Conservation (phyloP, 2,888 invertebrate genomes). For the Volucella bombylans region DNA sequence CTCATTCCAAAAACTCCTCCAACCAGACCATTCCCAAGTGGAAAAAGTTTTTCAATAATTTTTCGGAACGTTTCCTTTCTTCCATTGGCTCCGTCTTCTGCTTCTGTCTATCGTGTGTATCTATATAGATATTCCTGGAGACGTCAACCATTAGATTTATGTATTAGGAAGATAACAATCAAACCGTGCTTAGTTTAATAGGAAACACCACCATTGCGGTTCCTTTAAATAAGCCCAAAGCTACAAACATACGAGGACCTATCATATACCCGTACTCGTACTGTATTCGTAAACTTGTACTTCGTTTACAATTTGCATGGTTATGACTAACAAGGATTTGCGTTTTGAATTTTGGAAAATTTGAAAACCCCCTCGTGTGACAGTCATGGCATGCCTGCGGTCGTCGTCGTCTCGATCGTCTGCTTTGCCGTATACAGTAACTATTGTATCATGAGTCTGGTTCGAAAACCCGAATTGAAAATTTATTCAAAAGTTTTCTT, state of each 20-base stretch:
- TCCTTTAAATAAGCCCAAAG: conserved; percentile 9
- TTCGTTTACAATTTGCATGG: neutral
- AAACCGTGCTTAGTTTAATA: conserved; percentile 23
- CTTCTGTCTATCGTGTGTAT: no score
- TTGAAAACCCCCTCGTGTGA: neutral
- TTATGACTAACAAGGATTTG: conserved; percentile 16
- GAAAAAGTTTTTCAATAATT: conserved; percentile 51
- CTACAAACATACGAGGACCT: neutral
- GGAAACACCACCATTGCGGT: conserved; percentile 8
- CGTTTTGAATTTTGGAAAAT: neutral
- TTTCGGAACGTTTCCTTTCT: neutral
- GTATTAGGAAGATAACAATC: conserved; percentile 41
- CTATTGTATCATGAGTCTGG: neutral
- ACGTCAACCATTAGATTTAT: neutral
- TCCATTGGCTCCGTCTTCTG: neutral
- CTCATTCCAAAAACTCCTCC: neutral
- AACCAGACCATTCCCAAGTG: conserved; percentile 22
- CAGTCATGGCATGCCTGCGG: neutral
- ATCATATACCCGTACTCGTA: no score
- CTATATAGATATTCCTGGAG: no score
- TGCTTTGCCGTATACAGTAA: neutral
- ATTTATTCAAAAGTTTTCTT: conserved; percentile 34
- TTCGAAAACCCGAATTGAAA: conserved; percentile 10
- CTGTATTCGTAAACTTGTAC: neutral
- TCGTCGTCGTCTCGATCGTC: neutral